Conservation (phyloP, 1,140 invertebrate genomes). For the Brachionus manjavacas region DNA sequence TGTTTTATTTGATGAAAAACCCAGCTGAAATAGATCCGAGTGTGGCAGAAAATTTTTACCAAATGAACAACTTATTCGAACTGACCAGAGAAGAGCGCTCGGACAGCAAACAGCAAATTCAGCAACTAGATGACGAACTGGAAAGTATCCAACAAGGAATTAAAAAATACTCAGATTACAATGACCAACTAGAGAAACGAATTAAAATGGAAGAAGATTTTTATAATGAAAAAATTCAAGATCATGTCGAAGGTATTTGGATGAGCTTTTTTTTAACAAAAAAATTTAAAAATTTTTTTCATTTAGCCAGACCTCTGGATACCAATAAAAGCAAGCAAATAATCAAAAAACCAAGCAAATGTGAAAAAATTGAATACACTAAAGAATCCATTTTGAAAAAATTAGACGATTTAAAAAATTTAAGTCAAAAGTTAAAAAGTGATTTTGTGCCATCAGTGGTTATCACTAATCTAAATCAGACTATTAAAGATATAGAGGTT, state of each 20-base stretch:
- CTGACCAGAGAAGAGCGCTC: background rate
- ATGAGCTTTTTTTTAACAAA: too few species aligned
- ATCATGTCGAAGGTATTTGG: background rate
- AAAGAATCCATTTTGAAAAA: conserved; percentile 6
- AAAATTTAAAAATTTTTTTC: background rate
- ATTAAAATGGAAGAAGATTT: background rate
- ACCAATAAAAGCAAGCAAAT: background rate
- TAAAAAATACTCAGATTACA: background rate
- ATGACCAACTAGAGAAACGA: background rate
- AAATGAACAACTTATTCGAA: background rate
- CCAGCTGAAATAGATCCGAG: background rate
- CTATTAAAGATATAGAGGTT: conserved; percentile 34
- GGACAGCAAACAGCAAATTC: background rate
- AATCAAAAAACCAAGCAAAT: conserved; percentile 24
- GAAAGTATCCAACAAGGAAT: background rate
- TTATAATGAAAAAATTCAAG: conserved; percentile 14
- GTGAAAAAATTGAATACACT: conserved; percentile 28
- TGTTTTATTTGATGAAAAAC: conserved; percentile 38
- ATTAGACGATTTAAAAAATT: background rate
- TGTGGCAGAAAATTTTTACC: background rate
- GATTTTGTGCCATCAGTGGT: conserved; percentile 23
- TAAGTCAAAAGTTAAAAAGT: background rate
- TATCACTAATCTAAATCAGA: conserved; percentile 24
- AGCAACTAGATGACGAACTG: background rate
- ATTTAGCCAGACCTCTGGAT: background rate